Evolutionary conservation across 1,140 invertebrate species (phyloP).

Genomic region (Samia ricini): DNA sequence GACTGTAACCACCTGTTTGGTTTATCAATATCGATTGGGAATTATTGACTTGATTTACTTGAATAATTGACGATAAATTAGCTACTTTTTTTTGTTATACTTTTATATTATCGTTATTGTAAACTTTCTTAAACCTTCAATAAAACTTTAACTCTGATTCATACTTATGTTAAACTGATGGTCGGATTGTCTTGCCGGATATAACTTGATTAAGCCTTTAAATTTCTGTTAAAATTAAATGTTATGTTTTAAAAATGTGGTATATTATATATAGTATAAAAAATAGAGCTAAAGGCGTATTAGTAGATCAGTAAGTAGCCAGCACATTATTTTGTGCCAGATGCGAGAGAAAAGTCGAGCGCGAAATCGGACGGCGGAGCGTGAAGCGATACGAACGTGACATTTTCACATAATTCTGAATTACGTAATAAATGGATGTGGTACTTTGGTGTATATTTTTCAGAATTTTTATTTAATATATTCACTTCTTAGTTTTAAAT

Average conservation of each 20-base stretch:
- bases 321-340: conserved; percentile 29
- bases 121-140: too few species aligned
- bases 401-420: background rate
- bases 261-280: background rate
- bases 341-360: conserved; percentile 51
- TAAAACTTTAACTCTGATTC: too few species aligned
- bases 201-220: too few species aligned
- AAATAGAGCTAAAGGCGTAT: background rate
- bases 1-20: conserved; percentile 18
- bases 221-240: too few species aligned
- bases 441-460: conserved; percentile 3
- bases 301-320: background rate
- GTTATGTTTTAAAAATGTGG: too few species aligned
- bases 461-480: background rate
- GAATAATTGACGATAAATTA: background rate
- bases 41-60: background rate
- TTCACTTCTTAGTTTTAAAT: too few species aligned
- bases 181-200: too few species aligned
- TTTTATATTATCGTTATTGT: too few species aligned
- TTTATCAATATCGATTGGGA: background rate
- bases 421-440: conserved; percentile 10
- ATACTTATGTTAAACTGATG: too few species aligned
- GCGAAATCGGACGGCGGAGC: conserved; percentile 41
- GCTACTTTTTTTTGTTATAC: too few species aligned
- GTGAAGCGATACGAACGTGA: conserved; percentile 5